Conservation (phyloP, 1,140 invertebrate genomes). For the Sycophila sp. region DNA sequence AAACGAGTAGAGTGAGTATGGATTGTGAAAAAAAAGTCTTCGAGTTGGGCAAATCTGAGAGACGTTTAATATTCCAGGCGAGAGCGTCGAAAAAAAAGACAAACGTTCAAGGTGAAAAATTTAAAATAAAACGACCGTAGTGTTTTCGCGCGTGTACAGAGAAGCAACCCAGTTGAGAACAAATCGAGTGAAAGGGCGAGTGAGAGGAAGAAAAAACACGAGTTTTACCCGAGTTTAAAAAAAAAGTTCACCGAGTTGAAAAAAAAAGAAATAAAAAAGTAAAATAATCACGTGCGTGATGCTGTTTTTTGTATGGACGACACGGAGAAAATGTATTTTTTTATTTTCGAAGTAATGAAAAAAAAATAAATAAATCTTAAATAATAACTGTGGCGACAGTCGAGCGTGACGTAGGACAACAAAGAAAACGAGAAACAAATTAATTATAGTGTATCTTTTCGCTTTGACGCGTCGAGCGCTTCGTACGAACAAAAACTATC, state of each 20-base stretch:
- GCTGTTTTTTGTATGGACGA: constrained; percentile 33
- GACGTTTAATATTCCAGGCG: background rate
- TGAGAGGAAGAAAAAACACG: constrained; percentile 1
- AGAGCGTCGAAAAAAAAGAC: constrained; percentile 14
- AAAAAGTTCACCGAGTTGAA: constrained; percentile 8
- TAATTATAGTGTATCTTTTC: constrained; percentile 22
- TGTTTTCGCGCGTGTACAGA: constrained; percentile 49
- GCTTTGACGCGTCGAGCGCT: constrained; percentile 19
- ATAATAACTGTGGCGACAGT: constrained; percentile 15
- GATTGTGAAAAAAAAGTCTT: too few relatives aligned
- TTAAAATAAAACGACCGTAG: constrained; percentile 42
- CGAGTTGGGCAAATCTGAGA: too few relatives aligned
- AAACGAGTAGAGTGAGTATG: too few relatives aligned
- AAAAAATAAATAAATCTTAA: background rate
- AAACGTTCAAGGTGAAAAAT: background rate
- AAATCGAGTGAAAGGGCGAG: constrained; percentile 15
- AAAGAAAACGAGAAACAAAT: constrained; percentile 4
- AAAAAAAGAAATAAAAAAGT: constrained; percentile 19
- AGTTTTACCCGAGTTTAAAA: background rate
- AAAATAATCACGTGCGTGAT: constrained; percentile 26
- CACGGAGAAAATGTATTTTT: constrained; percentile 36
- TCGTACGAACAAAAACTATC: background rate
- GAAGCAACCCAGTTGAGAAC: constrained; percentile 27
- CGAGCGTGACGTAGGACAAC: constrained; percentile 23
- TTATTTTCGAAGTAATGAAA: constrained; percentile 33